Conservation (phyloP, 2,797 vertebrate genomes). For the Eleutherodactylus coqui region DNA sequence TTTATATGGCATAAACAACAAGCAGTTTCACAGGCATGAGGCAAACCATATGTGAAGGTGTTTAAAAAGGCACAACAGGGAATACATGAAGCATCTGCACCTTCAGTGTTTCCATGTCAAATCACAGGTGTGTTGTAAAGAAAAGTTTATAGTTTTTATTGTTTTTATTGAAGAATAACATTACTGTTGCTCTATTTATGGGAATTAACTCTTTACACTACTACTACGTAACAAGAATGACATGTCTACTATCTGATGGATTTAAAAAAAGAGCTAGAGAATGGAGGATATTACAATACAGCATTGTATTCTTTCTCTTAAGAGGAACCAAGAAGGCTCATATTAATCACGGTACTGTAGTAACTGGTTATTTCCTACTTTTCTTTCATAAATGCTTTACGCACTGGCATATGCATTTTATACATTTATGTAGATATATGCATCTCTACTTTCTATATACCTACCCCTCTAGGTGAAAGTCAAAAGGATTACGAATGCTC, state of each 20-base stretch:
- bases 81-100: slow-evolving; percentile 80
- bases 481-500: too few relatives aligned
- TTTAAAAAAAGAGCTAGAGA: not conserved
- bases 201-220: slow-evolving; percentile 69
- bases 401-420: too few relatives aligned
- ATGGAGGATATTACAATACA: not conserved
- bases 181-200: slow-evolving; percentile 65
- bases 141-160: slow-evolving; percentile 76
- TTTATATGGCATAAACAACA: slow-evolving; percentile 80
- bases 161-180: slow-evolving; percentile 74
- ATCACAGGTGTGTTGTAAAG: slow-evolving; percentile 79
- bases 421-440: too few relatives aligned
- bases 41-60: slow-evolving; percentile 83
- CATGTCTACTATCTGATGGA: not conserved
- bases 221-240: not conserved
- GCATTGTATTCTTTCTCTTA: not conserved
- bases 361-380: not conserved
- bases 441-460: too few relatives aligned
- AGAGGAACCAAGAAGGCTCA: not conserved
- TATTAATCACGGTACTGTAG: not conserved
- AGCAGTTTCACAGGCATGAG: slow-evolving; percentile 77
- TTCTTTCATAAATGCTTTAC: too few relatives aligned
- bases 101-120: slow-evolving; percentile 77
- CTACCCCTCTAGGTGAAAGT: too few relatives aligned
- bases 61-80: slow-evolving; percentile 80